phyloP scores from a whole-genome alignment of 2,113 vertebrate genomes.

The Chascanopsetta lugubris region DNA sequence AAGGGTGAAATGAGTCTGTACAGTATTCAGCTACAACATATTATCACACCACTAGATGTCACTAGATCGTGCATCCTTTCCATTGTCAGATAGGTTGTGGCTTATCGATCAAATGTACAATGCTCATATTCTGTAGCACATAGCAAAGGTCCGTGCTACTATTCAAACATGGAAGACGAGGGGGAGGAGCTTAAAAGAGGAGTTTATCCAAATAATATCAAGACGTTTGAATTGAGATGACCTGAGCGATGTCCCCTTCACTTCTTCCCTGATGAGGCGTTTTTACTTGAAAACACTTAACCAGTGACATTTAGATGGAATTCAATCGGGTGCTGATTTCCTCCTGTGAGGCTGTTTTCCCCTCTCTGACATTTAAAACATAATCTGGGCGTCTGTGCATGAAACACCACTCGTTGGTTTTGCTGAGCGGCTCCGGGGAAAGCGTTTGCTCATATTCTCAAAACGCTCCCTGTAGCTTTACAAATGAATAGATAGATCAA shows the following conservation, averaged over 20 bases:
- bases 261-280: background rate
- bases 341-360: background rate
- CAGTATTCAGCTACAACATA: too few relatives aligned
- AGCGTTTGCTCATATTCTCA: background rate
- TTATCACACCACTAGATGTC: too few relatives aligned
- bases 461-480: background rate
- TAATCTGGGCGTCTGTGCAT: slow-evolving; percentile 2
- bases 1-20: too few relatives aligned
- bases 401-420: background rate
- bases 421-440: background rate
- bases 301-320: background rate
- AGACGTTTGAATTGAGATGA: background rate
- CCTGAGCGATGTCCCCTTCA: background rate
- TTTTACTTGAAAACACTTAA: background rate
- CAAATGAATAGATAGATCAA: background rate
- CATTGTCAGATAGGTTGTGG: too few relatives aligned
- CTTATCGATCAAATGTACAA: too few relatives aligned
- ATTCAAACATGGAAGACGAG: too few relatives aligned
- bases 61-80: too few relatives aligned
- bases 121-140: too few relatives aligned
- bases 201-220: background rate
- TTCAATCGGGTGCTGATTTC: background rate
- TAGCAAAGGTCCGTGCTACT: too few relatives aligned
- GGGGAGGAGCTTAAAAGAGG: too few relatives aligned
- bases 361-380: background rate